Evolutionary conservation across 1,140 invertebrate genomes (phyloP).

Genomic region (Caenorhabditis inopinata): DNA sequence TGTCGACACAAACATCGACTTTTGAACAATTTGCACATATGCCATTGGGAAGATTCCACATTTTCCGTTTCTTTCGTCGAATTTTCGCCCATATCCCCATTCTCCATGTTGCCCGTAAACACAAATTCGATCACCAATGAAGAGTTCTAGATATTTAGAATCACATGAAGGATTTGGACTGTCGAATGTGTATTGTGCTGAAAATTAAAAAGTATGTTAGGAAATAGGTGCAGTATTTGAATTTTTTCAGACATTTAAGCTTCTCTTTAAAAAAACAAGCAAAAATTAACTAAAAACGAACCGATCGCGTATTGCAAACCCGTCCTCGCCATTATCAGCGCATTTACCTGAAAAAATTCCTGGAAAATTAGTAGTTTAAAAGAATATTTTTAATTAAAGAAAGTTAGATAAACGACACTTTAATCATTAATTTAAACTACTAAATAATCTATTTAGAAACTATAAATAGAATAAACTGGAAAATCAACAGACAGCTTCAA

Average conservation of each 20-base stretch:
- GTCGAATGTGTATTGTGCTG: constrained; percentile 21
- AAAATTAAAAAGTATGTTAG: neutral
- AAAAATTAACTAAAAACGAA: neutral
- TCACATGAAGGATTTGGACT: neutral
- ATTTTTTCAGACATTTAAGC: too few relatives aligned
- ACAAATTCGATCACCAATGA: constrained; percentile 14
- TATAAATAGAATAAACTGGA: too few relatives aligned
- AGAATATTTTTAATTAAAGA: neutral
- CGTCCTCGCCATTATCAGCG: neutral
- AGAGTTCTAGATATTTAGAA: neutral
- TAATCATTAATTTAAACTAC: too few relatives aligned
- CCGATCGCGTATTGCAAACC: constrained; percentile 7
- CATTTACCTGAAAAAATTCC: constrained; percentile 13
- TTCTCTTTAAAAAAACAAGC: too few relatives aligned
- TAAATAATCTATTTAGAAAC: too few relatives aligned
- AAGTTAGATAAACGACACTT: too few relatives aligned
- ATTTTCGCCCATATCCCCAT: neutral
- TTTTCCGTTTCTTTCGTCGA: constrained; percentile 24
- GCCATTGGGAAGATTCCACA: neutral
- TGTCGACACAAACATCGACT: constrained; percentile 19
- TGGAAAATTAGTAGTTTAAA: neutral
- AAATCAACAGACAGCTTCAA: too few relatives aligned
- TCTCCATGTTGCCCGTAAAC: neutral
- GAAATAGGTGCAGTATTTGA: neutral
- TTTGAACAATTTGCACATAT: constrained; percentile 20